phyloP scores from a whole-genome alignment of 2,797 vertebrate species.

The Etheostoma nigrum region DNA sequence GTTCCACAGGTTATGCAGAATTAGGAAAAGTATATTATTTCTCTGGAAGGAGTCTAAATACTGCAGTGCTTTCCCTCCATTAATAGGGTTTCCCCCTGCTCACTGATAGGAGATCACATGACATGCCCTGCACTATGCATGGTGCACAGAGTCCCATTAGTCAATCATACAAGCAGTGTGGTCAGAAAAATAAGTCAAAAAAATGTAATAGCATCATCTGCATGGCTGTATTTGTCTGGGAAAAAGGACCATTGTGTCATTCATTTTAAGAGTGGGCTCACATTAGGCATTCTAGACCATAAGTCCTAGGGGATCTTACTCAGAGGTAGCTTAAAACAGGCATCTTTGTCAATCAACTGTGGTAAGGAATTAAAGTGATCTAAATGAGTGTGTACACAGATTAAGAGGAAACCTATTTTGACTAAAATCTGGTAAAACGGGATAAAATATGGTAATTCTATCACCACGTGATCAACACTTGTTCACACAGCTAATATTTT shows the following conservation, averaged over 20 bases:
- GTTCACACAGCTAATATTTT: conserved; percentile 45
- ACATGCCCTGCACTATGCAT: conserved; percentile 48
- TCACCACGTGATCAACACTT: conserved; percentile 10
- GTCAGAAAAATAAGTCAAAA: background rate
- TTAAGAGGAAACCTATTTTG: background rate
- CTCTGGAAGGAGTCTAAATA: conserved; percentile 28
- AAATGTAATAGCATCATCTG: background rate
- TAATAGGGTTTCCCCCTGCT: conserved; percentile 71
- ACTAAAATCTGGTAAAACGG: background rate
- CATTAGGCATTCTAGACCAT: conserved; percentile 14
- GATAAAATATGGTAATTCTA: background rate
- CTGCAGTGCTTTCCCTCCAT: conserved; percentile 73
- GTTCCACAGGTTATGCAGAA: conserved; percentile 58
- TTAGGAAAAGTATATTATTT: conserved; percentile 7
- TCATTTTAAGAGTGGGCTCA: conserved; percentile 17
- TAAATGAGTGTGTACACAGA: background rate
- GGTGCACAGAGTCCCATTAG: conserved; percentile 14
- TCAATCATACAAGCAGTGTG: background rate
- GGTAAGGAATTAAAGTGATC: background rate
- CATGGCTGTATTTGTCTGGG: conserved; percentile 14
- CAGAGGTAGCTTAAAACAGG: conserved; percentile 30
- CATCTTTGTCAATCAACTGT: conserved; percentile 24
- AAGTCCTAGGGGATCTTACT: conserved; percentile 21
- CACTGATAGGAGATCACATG: conserved; percentile 62
- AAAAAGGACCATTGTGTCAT: conserved; percentile 6